Base-by-base conservation (phyloP, 2,888 invertebrate species). In the Sipha maydis region DNA sequence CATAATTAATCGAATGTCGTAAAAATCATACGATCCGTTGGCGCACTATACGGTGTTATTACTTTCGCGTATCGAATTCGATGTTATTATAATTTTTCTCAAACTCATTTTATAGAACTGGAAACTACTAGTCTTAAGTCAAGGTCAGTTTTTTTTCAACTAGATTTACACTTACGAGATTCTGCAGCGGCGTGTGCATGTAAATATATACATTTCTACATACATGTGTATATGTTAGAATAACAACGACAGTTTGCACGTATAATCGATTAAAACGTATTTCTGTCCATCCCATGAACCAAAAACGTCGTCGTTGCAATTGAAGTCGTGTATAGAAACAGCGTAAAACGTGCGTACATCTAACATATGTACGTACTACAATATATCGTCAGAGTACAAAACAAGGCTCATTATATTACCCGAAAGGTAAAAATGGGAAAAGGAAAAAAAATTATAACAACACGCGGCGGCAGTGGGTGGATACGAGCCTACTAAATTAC, bases 401-500 rank as follows among this genome's bases (percentile, higher is more conserved):
- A 86, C 79, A 34, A 79, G 71, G 79, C 54, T 71, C 34, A n/a
- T 77, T 54, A 79, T 71, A 75, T 71, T 71, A 73, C 79, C 71
- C 54, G 73, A 71, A 71, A 78, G 71, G 79, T 61, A 48, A 54
- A 61, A 67, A 48, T 25, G 71, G 17, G 31, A 67, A 31, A 31
- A 56, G 71, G 11, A 54, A 73, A 54, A 38, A 77, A 54, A 84
- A 85, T 71, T 69, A 79, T 38, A 86, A 79, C 71, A 34, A 34
- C 34, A 41, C 41, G 41, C 38, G 41, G 38, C 67, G 73, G 77
- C 71, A 79, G 86, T 86, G 86, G 86, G 86, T 79, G 86, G 86
- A 71, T 48, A n/a, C 38, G 69, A 79, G 79, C 79, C 79, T 86
- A 86, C 79, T 85, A 86, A 86, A 86, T 86, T 86, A 86, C 79